These are phyloP conservation scores for Caprella mutica DNA, from an alignment of 2,888 invertebrate genomes.

Conservation along the genomic window DNA sequence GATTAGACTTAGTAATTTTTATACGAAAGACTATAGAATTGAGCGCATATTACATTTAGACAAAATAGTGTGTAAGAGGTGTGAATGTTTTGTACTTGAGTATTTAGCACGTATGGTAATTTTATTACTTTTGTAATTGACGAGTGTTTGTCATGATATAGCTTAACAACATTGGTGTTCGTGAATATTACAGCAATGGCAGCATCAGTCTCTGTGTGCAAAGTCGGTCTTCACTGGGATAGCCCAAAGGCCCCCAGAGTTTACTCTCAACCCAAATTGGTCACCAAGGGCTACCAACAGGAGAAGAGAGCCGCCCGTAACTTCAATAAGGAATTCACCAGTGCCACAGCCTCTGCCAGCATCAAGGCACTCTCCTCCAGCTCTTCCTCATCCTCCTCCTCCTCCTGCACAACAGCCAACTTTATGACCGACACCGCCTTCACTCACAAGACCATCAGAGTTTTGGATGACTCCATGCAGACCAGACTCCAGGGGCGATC, in stretches of 20 bases:
- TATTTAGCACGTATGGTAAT: too few relatives aligned
- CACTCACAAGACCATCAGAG: neutral
- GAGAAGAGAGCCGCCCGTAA: constrained; percentile 1
- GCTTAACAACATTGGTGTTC: too few relatives aligned
- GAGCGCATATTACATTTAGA: too few relatives aligned
- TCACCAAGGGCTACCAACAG: constrained; percentile 11
- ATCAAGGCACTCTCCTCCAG: constrained; percentile 2
- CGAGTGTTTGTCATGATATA: too few relatives aligned
- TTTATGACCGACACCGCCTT: neutral
- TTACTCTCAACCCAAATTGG: constrained; percentile 18
- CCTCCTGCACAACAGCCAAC: neutral
- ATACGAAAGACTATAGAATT: too few relatives aligned
- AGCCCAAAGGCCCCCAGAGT: constrained; percentile 27
- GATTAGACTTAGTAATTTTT: constrained; percentile 10
- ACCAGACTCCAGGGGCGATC: constrained; percentile 7
- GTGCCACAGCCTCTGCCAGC: constrained; percentile 2
- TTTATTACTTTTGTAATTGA: too few relatives aligned
- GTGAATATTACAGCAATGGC: constrained; percentile 27
- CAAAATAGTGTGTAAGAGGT: too few relatives aligned
- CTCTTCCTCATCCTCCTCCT: constrained; percentile 1
- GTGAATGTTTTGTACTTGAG: too few relatives aligned
- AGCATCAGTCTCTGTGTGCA: constrained; percentile 22
- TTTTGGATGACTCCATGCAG: constrained; percentile 12
- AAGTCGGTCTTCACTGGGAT: constrained; percentile 29
- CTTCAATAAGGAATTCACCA: neutral